These are phyloP conservation scores for Ascidia mentula DNA, from an alignment of 23 tunicate species.

Conservation along the genomic window DNA sequence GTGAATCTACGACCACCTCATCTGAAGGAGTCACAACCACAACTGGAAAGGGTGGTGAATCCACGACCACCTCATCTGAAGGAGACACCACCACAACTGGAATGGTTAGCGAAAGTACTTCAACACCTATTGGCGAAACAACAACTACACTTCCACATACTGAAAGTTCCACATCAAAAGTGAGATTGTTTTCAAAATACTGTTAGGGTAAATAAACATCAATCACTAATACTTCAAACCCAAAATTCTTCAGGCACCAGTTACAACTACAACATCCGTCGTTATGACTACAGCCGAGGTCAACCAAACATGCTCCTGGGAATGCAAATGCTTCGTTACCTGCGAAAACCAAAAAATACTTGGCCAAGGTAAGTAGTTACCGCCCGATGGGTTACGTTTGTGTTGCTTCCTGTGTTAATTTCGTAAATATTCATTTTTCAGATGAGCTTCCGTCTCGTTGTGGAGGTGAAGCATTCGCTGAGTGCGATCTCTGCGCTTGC, in stretches of 20 bases:
- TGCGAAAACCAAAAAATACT: constrained; percentile 63
- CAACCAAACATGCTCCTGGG: constrained; percentile 60
- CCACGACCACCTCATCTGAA: constrained; percentile 24
- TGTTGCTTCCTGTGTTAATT: background rate
- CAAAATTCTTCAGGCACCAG: background rate
- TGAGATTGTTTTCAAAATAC: too few species aligned
- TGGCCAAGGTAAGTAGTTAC: constrained; percentile 33
- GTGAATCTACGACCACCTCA: constrained; percentile 50
- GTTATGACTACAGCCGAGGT: constrained; percentile 9
- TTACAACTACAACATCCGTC: constrained; percentile 16
- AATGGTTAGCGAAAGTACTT: constrained; percentile 12
- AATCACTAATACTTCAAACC: too few species aligned
- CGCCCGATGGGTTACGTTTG: background rate
- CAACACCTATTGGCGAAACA: constrained; percentile 10
- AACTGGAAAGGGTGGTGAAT: constrained; percentile 14
- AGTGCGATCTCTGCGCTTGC: constrained; percentile 79
- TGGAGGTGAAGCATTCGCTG: constrained; percentile 27
- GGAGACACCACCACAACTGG: constrained; percentile 28
- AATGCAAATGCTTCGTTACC: constrained; percentile 80
- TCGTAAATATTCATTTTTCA: background rate
- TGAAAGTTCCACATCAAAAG: constrained; percentile 24
- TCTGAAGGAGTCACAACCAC: constrained; percentile 40
- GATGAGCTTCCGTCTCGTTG: constrained; percentile 71
- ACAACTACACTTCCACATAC: constrained; percentile 2
- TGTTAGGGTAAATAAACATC: too few species aligned